Conservation (phyloP, 1,140 invertebrate species). For the Radopholus similis region DNA sequence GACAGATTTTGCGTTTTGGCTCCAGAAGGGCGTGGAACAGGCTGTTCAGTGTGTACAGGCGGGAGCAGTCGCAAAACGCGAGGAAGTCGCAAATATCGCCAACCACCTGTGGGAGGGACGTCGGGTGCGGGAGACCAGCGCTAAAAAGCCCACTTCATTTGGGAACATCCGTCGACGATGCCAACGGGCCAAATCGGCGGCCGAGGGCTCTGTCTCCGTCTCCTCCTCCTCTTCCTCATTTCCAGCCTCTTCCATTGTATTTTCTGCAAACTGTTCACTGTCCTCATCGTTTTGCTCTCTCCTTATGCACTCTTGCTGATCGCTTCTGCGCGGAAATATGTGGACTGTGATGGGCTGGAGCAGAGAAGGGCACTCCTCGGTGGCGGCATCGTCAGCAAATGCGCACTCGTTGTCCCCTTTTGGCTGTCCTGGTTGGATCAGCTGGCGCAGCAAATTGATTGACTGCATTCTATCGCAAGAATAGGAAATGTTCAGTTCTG, state of each 20-base stretch:
- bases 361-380: background rate
- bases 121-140: background rate
- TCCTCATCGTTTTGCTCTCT: background rate
- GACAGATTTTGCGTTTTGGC: conserved; percentile 3
- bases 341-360: background rate
- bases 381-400: background rate
- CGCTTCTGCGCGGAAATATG: background rate
- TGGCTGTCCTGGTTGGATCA: background rate
- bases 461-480: background rate
- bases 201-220: background rate
- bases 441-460: background rate
- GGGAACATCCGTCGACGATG: background rate
- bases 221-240: background rate
- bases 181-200: background rate
- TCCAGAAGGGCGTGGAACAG: conserved; percentile 1
- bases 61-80: background rate
- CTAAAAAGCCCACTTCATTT: background rate
- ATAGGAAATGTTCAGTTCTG: too few relatives aligned
- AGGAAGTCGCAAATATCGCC: conserved; percentile 5
- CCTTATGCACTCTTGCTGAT: background rate
- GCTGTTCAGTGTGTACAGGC: background rate
- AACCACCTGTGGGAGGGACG: background rate
- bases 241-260: too few relatives aligned
- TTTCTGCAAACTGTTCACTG: too few relatives aligned
- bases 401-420: background rate